Conservation (phyloP, 2,797 vertebrate genomes). For the Acridotheres tristis region DNA sequence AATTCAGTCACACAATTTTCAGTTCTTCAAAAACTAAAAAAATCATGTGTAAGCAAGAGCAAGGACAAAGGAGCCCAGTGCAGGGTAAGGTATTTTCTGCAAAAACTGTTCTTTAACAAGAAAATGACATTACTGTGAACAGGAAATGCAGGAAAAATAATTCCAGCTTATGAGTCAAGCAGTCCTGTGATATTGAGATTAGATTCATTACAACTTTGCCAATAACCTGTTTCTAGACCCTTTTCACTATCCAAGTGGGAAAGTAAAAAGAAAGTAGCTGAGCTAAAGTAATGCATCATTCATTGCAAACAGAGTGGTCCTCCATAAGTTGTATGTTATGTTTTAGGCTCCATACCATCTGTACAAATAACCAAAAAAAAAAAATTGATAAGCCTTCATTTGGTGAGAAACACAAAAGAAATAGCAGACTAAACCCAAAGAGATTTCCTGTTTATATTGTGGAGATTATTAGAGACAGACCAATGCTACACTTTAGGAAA, state of each 20-base stretch:
- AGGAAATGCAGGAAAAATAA: neutral
- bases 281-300: neutral
- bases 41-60: neutral
- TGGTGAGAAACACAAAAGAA: constrained; percentile 8
- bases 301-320: neutral
- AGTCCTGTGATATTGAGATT: neutral
- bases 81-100: neutral
- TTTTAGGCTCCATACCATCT: constrained; percentile 11
- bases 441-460: constrained; percentile 13
- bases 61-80: neutral
- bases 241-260: neutral
- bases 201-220: neutral
- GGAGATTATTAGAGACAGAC: constrained; percentile 5
- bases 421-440: neutral
- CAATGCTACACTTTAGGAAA: neutral
- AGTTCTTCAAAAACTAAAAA: neutral
- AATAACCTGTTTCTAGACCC: neutral
- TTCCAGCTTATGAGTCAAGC: neutral
- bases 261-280: neutral
- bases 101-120: neutral
- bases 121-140: neutral
- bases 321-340: neutral
- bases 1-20: neutral
- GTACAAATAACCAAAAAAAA: neutral
- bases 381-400: neutral